phyloP scores from a whole-genome alignment of 1,140 invertebrate species.

The Subanguina moxae region DNA sequence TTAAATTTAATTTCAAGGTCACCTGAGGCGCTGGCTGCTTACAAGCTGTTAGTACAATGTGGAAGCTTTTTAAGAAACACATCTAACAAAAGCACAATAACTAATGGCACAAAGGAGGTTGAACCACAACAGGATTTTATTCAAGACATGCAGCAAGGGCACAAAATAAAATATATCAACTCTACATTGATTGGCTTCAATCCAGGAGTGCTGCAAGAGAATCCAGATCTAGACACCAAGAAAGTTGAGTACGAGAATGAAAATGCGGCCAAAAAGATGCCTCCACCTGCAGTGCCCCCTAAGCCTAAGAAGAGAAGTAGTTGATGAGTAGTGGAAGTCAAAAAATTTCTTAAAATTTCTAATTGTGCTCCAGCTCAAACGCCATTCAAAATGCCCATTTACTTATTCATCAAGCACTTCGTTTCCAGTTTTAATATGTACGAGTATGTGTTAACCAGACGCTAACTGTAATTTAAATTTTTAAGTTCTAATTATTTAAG shows the following conservation, averaged over 20 bases:
- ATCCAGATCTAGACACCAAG: background rate
- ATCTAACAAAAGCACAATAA: conserved; percentile 4
- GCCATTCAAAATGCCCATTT: too few species aligned
- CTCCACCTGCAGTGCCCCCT: conserved; percentile 17
- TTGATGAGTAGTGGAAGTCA: too few species aligned
- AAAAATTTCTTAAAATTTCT: too few species aligned
- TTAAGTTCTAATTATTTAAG: too few species aligned
- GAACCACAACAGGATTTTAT: background rate
- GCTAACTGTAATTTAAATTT: too few species aligned
- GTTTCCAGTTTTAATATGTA: too few species aligned
- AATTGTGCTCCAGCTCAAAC: too few species aligned
- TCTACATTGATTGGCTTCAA: conserved; percentile 9
- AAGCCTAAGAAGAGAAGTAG: conserved; percentile 12
- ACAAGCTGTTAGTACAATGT: conserved; percentile 57
- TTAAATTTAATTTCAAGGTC: conserved; percentile 38
- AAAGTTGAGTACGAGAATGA: conserved; percentile 2
- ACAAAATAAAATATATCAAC: conserved; percentile 20
- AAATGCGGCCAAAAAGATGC: conserved; percentile 1
- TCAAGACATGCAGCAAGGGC: conserved; percentile 6
- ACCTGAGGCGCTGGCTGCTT: conserved; percentile 55
- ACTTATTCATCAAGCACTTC: too few species aligned
- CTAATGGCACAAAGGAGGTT: background rate
- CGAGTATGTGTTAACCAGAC: too few species aligned
- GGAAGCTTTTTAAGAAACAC: conserved; percentile 39
- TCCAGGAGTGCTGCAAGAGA: too few species aligned